Evolutionary conservation across 2,888 invertebrate genomes (phyloP).

Genomic region (Carpatolechia fugitivella): DNA sequence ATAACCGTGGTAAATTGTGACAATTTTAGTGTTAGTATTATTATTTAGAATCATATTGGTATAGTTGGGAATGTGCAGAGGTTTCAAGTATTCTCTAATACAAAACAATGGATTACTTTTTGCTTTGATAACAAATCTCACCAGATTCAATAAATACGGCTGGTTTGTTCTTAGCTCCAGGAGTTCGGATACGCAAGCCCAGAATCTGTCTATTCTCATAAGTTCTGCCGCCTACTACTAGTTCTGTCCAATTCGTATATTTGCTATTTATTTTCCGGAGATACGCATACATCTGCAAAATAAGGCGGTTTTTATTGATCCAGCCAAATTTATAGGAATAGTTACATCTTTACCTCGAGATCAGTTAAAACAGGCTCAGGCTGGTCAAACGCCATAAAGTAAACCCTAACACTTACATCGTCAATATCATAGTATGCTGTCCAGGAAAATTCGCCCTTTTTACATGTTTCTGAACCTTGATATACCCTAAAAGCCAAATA

Average conservation of each 20-base stretch:
- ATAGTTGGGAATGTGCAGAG: too few species aligned
- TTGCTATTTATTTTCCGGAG: conserved; percentile 62
- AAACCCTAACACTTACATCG: conserved; percentile 48
- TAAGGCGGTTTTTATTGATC: too few species aligned
- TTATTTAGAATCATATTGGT: too few species aligned
- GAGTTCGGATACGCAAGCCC: conserved; percentile 75
- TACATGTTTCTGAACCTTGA: neutral
- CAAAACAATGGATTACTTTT: neutral
- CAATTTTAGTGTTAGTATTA: too few species aligned
- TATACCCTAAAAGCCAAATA: neutral
- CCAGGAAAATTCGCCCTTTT: conserved; percentile 71
- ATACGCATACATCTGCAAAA: conserved; percentile 39
- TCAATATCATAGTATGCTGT: conserved; percentile 80
- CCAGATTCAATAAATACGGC: conserved; percentile 82
- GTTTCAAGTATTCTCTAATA: too few species aligned
- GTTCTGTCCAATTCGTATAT: conserved; percentile 66
- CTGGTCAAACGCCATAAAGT: too few species aligned
- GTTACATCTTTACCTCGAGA: too few species aligned
- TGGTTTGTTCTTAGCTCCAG: conserved; percentile 52
- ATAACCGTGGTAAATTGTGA: too few species aligned
- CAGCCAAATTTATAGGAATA: too few species aligned
- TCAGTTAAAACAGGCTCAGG: too few species aligned
- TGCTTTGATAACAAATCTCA: conserved; percentile 21
- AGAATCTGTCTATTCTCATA: conserved; percentile 81
- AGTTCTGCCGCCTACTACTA: conserved; percentile 75